Evolutionary conservation across 2,888 invertebrate genomes (phyloP).

Genomic region (Xanthorhoe designata): DNA sequence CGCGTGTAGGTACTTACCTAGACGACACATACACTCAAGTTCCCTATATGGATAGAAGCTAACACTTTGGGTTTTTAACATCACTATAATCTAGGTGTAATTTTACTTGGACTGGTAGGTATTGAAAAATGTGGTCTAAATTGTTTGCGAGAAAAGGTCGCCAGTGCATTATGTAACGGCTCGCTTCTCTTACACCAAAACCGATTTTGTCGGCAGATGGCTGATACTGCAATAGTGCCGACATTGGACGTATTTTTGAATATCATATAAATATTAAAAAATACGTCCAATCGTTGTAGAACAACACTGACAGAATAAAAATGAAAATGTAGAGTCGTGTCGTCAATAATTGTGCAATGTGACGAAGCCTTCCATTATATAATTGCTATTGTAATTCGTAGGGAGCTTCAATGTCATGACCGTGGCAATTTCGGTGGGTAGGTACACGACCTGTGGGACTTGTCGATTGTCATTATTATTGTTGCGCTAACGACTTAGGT

Average conservation of each 20-base stretch:
- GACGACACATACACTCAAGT: not conserved
- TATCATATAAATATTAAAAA: too few relatives aligned
- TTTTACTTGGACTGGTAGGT: slow-evolving; percentile 46
- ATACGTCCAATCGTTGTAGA: too few relatives aligned
- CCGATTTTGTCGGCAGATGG: too few relatives aligned
- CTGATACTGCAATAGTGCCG: too few relatives aligned
- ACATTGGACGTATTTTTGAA: too few relatives aligned
- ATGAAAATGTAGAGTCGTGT: slow-evolving; percentile 47
- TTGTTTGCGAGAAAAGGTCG: slow-evolving; percentile 60
- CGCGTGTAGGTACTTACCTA: too few relatives aligned
- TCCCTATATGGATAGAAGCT: slow-evolving; percentile 8
- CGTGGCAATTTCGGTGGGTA: slow-evolving; percentile 62
- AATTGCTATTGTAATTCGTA: slow-evolving; percentile 59
- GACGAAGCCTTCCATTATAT: slow-evolving; percentile 52
- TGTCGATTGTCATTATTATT: slow-evolving; percentile 50
- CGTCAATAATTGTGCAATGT: slow-evolving; percentile 57
- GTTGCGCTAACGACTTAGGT: slow-evolving; percentile 42
- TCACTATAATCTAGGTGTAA: slow-evolving; percentile 42
- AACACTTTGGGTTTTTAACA: not conserved
- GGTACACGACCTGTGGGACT: slow-evolving; percentile 63
- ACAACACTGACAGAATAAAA: too few relatives aligned
- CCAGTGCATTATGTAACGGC: slow-evolving; percentile 64
- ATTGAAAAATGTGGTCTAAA: slow-evolving; percentile 46
- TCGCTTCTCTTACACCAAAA: too few relatives aligned
- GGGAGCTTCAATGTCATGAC: slow-evolving; percentile 76